A percentile compares a stretch with the other conserved stretches of the same genome.
Evolutionary conservation across 2,888 invertebrate genomes (phyloP).

Genomic region (Brachypterus glaber): DNA sequence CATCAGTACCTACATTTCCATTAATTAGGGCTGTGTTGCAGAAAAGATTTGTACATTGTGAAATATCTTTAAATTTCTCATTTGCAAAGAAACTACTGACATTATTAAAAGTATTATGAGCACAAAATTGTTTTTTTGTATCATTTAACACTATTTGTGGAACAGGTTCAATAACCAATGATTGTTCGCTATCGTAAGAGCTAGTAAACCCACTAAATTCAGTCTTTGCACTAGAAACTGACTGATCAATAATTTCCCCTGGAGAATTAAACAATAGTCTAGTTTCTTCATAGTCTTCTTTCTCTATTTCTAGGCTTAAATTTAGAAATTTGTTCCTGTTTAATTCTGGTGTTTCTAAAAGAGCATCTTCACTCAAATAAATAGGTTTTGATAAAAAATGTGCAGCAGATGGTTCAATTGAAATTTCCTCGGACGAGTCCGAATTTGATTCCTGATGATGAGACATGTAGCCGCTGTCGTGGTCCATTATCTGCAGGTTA

Average conservation of each 20-base stretch:
- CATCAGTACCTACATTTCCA: no score
- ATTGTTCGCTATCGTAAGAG: no score
- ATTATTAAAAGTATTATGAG: no score
- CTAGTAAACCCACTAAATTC: slow-evolving; percentile 25
- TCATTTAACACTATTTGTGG: no score
- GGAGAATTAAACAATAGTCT: slow-evolving; percentile 18
- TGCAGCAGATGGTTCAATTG: slow-evolving; percentile 4
- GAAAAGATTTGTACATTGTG: no score
- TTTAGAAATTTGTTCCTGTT: slow-evolving; percentile 8
- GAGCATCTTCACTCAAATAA: slow-evolving; percentile 35
- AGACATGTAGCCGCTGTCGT: slow-evolving; percentile 39
- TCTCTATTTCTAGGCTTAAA: slow-evolving; percentile 16
- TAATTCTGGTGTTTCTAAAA: slow-evolving; percentile 32
- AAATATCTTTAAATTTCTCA: no score
- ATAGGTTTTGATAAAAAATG: slow-evolving; percentile 22
- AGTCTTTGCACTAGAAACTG: slow-evolving; percentile 19
- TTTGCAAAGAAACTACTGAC: no score
- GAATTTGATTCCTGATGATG: slow-evolving; percentile 34
- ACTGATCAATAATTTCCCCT: slow-evolving; percentile 22
- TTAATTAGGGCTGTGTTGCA: no score
- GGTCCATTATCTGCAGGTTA: slow-evolving; percentile 26
- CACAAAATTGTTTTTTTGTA: no score
- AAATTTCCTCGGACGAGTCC: slow-evolving; percentile 22
- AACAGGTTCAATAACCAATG: no score
- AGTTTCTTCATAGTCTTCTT: slow-evolving; percentile 21